A percentile compares a stretch with the other conserved stretches of the same genome.
Evolutionary conservation across 2,888 invertebrate genomes (phyloP).

Genomic region (Watsonalla binaria): DNA sequence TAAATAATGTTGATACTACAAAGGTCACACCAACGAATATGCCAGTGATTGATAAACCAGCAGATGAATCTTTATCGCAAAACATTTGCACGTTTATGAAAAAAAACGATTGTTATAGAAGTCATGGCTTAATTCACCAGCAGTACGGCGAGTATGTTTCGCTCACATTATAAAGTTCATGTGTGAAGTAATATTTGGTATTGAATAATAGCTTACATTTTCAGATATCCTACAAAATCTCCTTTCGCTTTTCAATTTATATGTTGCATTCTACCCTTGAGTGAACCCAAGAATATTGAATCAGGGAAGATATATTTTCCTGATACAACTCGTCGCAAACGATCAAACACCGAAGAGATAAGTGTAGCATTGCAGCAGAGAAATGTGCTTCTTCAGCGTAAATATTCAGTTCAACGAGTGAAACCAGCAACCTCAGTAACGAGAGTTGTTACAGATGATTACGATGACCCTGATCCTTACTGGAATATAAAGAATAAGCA

Average conservation of each 20-base stretch:
- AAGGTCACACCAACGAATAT: not conserved
- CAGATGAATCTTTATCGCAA: conserved; percentile 24
- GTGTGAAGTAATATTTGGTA: not conserved
- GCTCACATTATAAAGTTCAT: no score
- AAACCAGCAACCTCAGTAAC: conserved; percentile 22
- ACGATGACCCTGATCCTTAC: conserved; percentile 60
- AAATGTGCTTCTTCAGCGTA: conserved; percentile 42
- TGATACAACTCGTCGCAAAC: conserved; percentile 27
- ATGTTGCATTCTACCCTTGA: conserved; percentile 49
- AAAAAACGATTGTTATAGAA: conserved; percentile 39
- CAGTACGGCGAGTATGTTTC: conserved; percentile 19
- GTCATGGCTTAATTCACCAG: conserved; percentile 36
- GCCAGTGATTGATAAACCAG: not conserved
- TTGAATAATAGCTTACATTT: conserved; percentile 6
- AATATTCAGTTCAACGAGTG: conserved; percentile 25
- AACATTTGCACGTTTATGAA: conserved; percentile 51
- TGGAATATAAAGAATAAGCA: conserved; percentile 61
- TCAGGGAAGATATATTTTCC: conserved; percentile 30
- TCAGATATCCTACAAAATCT: conserved; percentile 20
- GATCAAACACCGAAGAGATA: conserved; percentile 30
- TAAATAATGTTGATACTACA: not conserved
- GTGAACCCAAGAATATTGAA: conserved; percentile 13
- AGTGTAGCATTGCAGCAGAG: conserved; percentile 46
- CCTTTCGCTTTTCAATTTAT: conserved; percentile 22
- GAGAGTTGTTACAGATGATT: conserved; percentile 36